Base-by-base conservation (phyloP, 2,797 vertebrate genomes). In the Ctenopoma kingsleyae region DNA sequence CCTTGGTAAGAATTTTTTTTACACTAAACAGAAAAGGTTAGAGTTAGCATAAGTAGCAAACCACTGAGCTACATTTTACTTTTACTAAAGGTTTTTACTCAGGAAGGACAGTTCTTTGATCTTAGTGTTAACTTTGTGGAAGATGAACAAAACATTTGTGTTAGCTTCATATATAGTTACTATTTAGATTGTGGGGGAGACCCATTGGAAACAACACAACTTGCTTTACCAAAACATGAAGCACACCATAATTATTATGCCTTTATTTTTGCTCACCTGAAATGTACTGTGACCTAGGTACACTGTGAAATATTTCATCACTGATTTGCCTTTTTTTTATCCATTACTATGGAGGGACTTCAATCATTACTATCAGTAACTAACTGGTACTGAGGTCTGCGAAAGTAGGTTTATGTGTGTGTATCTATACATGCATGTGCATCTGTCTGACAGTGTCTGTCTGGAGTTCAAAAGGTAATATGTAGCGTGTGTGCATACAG, bases 391-490 rank as follows among this genome's bases (percentile, higher is more conserved):
- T 38, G 27, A 30, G 27, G 20, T 73, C 40, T 3, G 23, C 54
- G 41, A 23, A 19, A 74, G 41, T 44, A 62, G 19, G 5, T 55
- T 13, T 66, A 2, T 63, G 49, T 59, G 22, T 56, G 53, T 71
- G 40, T 54, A 27, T 74, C 32, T 44, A 7, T 50, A 55, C 48
- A 41, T 79, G 74, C 68, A 70, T 61, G 74, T 69, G 73, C 70
- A 41, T 75, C 74, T 11, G 6, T 69, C 55, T 76, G 51, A 68
- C 44, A 51, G 52, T 68, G 67, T 67, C 76, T 88, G 80, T 65
- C 51, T 65, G 53, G 60, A 76, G 86, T 90, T 91, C 79, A 90
- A 83, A 88, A 87, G 84, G 83, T 88, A 80, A 83, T 88, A 78
- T 89, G 85, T 80, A 69, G 80, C 23, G 22, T 87, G 83, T 47